Evolutionary conservation across 2,797 vertebrate species (phyloP), one percentile per base, ranked within the genome.

Genomic region (Poeciliopsis infans): DNA sequence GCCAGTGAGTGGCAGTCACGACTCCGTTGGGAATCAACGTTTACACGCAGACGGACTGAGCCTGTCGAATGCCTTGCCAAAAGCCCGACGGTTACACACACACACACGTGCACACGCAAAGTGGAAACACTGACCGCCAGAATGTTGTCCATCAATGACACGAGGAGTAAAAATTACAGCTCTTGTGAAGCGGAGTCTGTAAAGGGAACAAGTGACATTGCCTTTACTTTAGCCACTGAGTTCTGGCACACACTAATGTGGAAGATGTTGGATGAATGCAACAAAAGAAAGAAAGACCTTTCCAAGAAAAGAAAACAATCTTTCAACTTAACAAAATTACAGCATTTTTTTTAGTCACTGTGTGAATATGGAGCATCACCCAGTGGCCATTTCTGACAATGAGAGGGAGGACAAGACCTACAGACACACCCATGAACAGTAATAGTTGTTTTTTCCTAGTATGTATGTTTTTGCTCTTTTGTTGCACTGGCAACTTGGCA

Each of bases 1-100:
- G 83, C 79, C 25, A 55, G 25, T 90, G 90, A 95, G 90, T 94
- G 93, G 92, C 92, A 93, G 94, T 94, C 93, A 92, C 87, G 76
- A 92, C 92, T 93, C 93, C 88, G 7, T 83, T 55, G 91, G 89
- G 95, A 94, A 88, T 88, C 92, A 92, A 91, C 90, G 84, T 89
- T 91, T 92, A 88, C 94, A 94, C 92, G 85, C 87, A 89, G 90
- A 92, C 86, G 83, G 89, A 89, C 74, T 47, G 2, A 77, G 89
- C 82, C 88, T 61, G 75, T 82, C 51, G 75, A 81, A 80, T 79
- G 90, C 89, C 85, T 91, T 88, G 88, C 91, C 87, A 87, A 86
- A 87, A 77, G 53, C 78, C 76, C 78, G 75, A 77, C 79, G 72
- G 78, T 57, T 45, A 64, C 68, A 73, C 75, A 75, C 46, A 49